A percentile compares a stretch with the other conserved stretches of the same genome.
Evolutionary conservation across 2,888 invertebrate genomes (phyloP).

Genomic region (Drosophila borealis): DNA sequence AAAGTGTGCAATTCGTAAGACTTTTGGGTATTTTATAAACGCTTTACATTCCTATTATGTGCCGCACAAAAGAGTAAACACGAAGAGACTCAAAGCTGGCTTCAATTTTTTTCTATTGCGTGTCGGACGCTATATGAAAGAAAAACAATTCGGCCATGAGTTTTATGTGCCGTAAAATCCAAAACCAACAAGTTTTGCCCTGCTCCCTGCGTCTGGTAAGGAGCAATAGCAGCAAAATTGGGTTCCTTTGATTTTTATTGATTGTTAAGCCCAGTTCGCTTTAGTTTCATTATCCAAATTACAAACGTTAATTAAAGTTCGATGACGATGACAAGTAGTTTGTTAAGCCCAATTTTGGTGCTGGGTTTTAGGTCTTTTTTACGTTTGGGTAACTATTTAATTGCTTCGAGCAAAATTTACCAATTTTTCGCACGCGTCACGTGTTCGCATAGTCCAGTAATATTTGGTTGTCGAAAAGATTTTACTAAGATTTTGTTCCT

Average conservation of each 20-base stretch:
- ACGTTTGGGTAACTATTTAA: conserved; percentile 47
- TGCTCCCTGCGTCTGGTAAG: not conserved
- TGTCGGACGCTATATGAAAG: conserved; percentile 25
- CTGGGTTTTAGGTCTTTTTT: conserved; percentile 16
- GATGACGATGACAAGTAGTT: conserved; percentile 12
- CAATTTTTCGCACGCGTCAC: not conserved
- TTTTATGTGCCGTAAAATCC: conserved; percentile 48
- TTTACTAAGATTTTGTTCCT: conserved; percentile 8
- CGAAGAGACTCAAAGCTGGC: conserved; percentile 9
- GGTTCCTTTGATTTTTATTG: conserved; percentile 65
- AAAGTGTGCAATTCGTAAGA: not conserved
- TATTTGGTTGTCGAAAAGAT: conserved; percentile 37
- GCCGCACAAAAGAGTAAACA: conserved; percentile 17
- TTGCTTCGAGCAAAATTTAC: conserved; percentile 32
- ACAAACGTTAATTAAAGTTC: conserved; percentile 67
- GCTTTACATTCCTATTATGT: conserved; percentile 20
- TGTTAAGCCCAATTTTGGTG: conserved; percentile 7
- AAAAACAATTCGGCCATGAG: conserved; percentile 37
- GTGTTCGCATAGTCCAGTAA: not conserved
- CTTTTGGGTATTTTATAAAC: conserved; percentile 12
- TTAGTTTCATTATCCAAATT: conserved; percentile 22
- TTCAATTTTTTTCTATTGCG: conserved; percentile 29
- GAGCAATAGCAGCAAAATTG: not conserved
- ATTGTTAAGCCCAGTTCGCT: conserved; percentile 50
- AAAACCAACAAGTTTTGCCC: conserved; percentile 13